Base-by-base conservation (phyloP, 2,888 invertebrate species). In the Chrysopilus asiliformis region DNA sequence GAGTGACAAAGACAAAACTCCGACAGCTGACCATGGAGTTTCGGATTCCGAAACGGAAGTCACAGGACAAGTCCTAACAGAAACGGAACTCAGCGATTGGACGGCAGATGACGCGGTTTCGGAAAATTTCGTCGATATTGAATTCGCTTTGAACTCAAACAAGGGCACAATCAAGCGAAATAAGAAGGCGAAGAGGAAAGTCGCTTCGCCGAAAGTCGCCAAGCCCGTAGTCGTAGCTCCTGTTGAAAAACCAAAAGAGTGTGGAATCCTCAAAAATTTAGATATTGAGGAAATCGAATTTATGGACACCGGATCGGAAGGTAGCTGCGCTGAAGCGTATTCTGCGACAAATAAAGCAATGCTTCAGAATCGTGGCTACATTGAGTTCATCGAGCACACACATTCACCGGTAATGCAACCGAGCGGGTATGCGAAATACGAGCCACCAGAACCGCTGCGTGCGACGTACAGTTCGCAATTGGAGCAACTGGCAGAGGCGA, bases 51-150 rank as follows among this genome's bases (percentile, higher is more conserved):
- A 76, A 36, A 74, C 75, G 2, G 81, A 82, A 47, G 68, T 70
- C 2, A 77, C 76, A 0, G 79, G 79, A 0, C 72, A 79, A 2
- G 81, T 76, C 3, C 64, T 85, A 9, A 85, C 86, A 0, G 87
- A 87, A 58, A 86, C 86, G 0, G 87, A 87, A 53, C 64, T 86
- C n/a, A 86, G 85, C 0, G 87, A 89, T 56, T 87, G 86, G 87
- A 85, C 84, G 1, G 73, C 80, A 4, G 86, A 87, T 51, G 81
- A 78, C 45, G 76, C 74, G 26, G 79, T 78, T 2, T 74, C 82
- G 1, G 84, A 84, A 49, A 82, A 83, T 53, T 71, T 82, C 38
- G 73, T 74, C 26, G 76, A 76, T 44, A 68, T 71, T 32, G 76
- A 76, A 40, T 71, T 73, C 46, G 69, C 67, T 25, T 63, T 73